phyloP scores from a whole-genome alignment of 2,888 invertebrate species.

The Achlya flavicornis region DNA sequence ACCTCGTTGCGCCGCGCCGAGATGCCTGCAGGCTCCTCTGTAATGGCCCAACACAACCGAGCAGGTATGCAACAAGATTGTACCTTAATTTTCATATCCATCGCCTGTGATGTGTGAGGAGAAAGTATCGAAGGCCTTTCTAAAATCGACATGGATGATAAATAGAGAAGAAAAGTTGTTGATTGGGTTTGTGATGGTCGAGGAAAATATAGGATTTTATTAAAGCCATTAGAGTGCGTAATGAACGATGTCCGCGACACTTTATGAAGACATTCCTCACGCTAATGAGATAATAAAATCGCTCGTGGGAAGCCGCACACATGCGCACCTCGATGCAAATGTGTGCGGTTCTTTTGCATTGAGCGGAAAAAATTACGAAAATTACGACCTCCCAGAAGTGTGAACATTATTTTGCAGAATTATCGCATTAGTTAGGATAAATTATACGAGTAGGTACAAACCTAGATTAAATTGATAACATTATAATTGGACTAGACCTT shows the following conservation, averaged over 20 bases:
- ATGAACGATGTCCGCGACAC: slow-evolving; percentile 77
- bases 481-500: background rate
- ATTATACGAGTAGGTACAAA: background rate
- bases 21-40: slow-evolving; percentile 55
- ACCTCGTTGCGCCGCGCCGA: slow-evolving; percentile 31
- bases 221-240: slow-evolving; percentile 68
- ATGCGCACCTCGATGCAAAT: slow-evolving; percentile 18
- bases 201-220: slow-evolving; percentile 65
- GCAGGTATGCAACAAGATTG: slow-evolving; percentile 7
- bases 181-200: slow-evolving; percentile 27
- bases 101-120: slow-evolving; percentile 22
- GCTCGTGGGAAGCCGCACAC: slow-evolving; percentile 56
- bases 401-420: background rate
- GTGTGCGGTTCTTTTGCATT: slow-evolving; percentile 38
- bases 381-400: slow-evolving; percentile 40
- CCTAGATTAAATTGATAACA: background rate
- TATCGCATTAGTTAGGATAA: slow-evolving; percentile 1
- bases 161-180: background rate
- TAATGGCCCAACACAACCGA: slow-evolving; percentile 49
- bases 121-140: slow-evolving; percentile 11
- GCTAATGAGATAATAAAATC: slow-evolving; percentile 76
- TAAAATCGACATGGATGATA: slow-evolving; percentile 40
- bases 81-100: slow-evolving; percentile 30
- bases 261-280: slow-evolving; percentile 77
- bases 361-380: slow-evolving; percentile 33